These are phyloP conservation scores for Ornithoptera alexandrae DNA, from an alignment of 2,888 invertebrate species.

Conservation along the genomic window DNA sequence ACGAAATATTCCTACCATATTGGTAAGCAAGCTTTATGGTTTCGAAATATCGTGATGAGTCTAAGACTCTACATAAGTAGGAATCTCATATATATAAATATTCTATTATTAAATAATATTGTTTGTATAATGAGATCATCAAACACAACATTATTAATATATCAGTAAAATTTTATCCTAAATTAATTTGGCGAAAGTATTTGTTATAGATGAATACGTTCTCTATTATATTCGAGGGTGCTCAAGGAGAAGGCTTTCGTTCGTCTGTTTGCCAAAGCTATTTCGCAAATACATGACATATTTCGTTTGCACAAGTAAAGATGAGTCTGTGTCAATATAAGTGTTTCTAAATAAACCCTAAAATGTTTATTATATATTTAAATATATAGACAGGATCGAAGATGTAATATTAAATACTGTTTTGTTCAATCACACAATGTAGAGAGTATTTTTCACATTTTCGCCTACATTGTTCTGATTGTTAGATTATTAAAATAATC, in stretches of 20 bases:
- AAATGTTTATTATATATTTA: neutral
- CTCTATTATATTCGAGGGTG: neutral
- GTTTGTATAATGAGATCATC: neutral
- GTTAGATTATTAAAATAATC: too few species aligned
- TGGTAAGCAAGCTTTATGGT: too few species aligned
- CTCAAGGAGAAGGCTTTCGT: constrained; percentile 8
- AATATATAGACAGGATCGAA: neutral
- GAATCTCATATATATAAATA: too few species aligned
- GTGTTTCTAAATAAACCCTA: neutral
- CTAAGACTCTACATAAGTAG: too few species aligned
- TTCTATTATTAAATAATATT: too few species aligned
- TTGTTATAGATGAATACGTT: neutral
- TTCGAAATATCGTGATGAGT: too few species aligned
- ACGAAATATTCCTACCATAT: too few species aligned
- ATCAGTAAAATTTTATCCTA: neutral
- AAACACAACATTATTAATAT: neutral
- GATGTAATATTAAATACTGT: neutral
- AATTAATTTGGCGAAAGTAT: neutral
- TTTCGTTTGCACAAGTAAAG: constrained; percentile 6
- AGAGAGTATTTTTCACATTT: too few species aligned
- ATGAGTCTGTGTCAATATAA: neutral
- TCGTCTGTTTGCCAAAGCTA: constrained; percentile 17
- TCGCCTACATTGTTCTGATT: too few species aligned
- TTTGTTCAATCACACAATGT: too few species aligned
- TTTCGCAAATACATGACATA: constrained; percentile 22